Evolutionary conservation across 2,888 invertebrate genomes (phyloP), one percentile per base, ranked within the genome.

Genomic region (Drosophila basisetae): DNA sequence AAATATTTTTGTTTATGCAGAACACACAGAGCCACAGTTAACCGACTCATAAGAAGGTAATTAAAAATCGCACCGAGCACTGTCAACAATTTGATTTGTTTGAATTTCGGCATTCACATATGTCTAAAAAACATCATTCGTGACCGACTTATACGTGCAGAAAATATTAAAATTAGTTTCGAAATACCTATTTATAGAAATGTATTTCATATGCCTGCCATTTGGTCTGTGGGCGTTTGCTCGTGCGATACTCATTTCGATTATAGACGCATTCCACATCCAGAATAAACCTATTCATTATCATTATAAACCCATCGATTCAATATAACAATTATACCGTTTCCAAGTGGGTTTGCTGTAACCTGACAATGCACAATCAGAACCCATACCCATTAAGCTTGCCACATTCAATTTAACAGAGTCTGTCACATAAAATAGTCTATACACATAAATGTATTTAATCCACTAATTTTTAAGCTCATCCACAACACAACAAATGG

Each of bases 51-150:
- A 64, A 74, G 87, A 85, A 74, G 61, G 78, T 73, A 86, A 84
- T 80, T 84, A 68, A 83, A 83, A 73, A 49, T 68, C 64, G 31
- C 49, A 50, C 22, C 60, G 61, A 54, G 49, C 66, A 75, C 52
- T 77, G 88, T 88, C 85, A 71, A 73, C 83, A 61, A 67, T 87
- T 89, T 85, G 85, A 85, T 85, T 90, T 88, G 90, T 88, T 76
- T 72, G 76, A 84, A 69, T 71, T 82, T 74, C 50, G 78, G 68
- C 66, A 80, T 82, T 84, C 75, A 88, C 85, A 90, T 77, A 71
- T 88, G 85, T 76, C 78, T 65, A 75, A 73, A 61, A 66, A 79
- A 77, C 61, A 68, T 82, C 72, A 66, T 71, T 69, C 60, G 66
- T 60, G 75, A 58, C 73, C 59, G 72, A 70, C 70, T 63, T 69